These are phyloP conservation scores for Lingula anatina DNA, from an alignment of 2,888 invertebrate species.

Conservation along the genomic window DNA sequence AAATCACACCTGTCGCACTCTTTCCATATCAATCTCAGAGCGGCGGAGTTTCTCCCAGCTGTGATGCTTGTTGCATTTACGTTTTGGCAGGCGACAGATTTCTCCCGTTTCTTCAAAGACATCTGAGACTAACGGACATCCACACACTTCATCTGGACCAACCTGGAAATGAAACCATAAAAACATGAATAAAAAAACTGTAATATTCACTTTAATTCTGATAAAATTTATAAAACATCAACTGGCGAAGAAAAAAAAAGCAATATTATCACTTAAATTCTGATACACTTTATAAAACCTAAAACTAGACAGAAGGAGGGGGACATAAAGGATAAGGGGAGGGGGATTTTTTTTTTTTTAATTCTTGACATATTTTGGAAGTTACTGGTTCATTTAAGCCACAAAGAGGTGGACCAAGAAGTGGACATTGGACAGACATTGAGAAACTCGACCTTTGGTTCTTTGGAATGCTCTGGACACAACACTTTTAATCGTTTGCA, in stretches of 20 bases:
- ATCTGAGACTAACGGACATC: conserved; percentile 80
- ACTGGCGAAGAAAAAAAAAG: too few relatives aligned
- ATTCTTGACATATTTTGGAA: too few relatives aligned
- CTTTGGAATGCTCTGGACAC: conserved; percentile 94
- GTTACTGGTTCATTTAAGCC: too few relatives aligned
- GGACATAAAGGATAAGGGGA: too few relatives aligned
- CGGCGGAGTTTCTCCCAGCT: conserved; percentile 93
- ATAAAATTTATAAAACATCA: background rate
- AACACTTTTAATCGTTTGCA: conserved; percentile 92
- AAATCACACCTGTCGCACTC: conserved; percentile 57
- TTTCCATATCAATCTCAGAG: conserved; percentile 92
- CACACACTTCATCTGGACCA: conserved; percentile 67
- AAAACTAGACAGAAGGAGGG: too few relatives aligned
- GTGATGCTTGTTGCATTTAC: conserved; percentile 84
- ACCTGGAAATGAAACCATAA: too few relatives aligned
- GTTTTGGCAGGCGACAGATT: conserved; percentile 83
- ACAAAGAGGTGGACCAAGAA: too few relatives aligned
- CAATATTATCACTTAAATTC: too few relatives aligned
- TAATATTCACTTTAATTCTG: background rate
- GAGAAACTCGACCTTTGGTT: conserved; percentile 50
- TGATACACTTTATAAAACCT: too few relatives aligned
- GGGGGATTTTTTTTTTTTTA: too few relatives aligned
- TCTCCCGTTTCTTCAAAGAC: conserved; percentile 80
- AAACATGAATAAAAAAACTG: too few relatives aligned
- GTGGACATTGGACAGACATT: too few relatives aligned